These are phyloP conservation scores for Leptarthrus brevirostris DNA, from an alignment of 2,888 invertebrate genomes.

Conservation along the genomic window DNA sequence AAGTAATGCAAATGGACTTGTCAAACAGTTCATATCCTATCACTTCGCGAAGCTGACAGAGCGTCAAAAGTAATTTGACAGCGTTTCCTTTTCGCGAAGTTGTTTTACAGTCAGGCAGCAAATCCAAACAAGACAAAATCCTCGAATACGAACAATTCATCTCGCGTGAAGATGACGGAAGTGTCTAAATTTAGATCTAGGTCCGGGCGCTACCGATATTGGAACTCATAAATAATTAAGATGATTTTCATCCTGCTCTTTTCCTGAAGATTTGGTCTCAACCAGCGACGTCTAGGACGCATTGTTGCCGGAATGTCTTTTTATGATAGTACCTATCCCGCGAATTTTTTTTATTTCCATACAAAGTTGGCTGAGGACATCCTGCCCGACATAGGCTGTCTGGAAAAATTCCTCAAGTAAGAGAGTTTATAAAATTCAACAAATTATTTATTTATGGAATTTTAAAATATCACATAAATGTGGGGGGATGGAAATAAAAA, in stretches of 20 bases:
- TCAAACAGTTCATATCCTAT: slow-evolving; percentile 35
- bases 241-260: background rate
- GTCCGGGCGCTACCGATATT: slow-evolving; percentile 1
- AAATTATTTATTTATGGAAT: slow-evolving; percentile 47
- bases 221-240: slow-evolving; percentile 29
- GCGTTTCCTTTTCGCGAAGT: background rate
- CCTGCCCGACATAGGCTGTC: background rate
- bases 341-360: too few relatives aligned
- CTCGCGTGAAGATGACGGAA: slow-evolving; percentile 16
- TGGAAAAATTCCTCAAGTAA: slow-evolving; percentile 13
- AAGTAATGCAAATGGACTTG: slow-evolving; percentile 32
- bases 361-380: too few relatives aligned
- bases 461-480: slow-evolving; percentile 44
- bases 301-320: too few relatives aligned
- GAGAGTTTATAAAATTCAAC: slow-evolving; percentile 28
- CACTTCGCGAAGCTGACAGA: slow-evolving; percentile 13
- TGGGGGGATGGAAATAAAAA: slow-evolving; percentile 18
- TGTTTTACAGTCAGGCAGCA: background rate
- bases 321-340: too few relatives aligned
- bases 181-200: slow-evolving; percentile 28
- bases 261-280: too few relatives aligned
- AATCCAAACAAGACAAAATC: background rate
- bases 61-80: slow-evolving; percentile 29
- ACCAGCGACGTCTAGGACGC: too few relatives aligned
- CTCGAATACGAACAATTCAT: background rate